phyloP scores from a whole-genome alignment of 2,888 invertebrate genomes.

The Physocephala rufipes region DNA sequence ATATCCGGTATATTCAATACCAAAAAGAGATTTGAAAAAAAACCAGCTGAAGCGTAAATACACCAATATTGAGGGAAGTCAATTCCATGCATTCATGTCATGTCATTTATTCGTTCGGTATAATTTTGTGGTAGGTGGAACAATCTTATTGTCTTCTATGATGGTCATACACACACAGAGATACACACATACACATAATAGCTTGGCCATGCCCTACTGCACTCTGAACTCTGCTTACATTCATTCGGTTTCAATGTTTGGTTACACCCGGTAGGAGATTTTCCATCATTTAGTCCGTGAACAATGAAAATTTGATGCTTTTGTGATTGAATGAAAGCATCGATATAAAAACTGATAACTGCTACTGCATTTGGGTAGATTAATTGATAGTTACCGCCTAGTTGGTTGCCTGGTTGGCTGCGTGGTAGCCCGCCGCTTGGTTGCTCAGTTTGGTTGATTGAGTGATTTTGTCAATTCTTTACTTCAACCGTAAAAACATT shows the following conservation, averaged over 20 bases:
- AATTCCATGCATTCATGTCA: no score
- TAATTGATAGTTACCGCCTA: background rate
- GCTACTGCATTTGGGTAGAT: background rate
- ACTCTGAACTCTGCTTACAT: background rate
- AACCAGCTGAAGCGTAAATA: no score
- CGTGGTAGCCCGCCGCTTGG: background rate
- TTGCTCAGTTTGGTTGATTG: no score
- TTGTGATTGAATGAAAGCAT: constrained; percentile 7
- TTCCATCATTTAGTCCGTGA: background rate
- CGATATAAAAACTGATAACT: background rate
- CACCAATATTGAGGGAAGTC: no score
- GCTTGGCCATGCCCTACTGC: background rate
- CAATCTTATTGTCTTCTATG: no score
- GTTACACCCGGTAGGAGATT: background rate
- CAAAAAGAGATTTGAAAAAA: no score
- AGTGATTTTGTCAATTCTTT: no score
- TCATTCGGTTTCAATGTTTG: background rate
- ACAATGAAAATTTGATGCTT: background rate
- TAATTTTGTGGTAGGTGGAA: no score
- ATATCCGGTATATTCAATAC: no score
- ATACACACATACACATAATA: background rate
- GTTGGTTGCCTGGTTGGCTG: background rate
- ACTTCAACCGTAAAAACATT: no score
- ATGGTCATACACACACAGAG: background rate
- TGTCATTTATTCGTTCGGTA: no score